Conservation (phyloP, 1,140 invertebrate genomes). For the Cotesia typhae region DNA sequence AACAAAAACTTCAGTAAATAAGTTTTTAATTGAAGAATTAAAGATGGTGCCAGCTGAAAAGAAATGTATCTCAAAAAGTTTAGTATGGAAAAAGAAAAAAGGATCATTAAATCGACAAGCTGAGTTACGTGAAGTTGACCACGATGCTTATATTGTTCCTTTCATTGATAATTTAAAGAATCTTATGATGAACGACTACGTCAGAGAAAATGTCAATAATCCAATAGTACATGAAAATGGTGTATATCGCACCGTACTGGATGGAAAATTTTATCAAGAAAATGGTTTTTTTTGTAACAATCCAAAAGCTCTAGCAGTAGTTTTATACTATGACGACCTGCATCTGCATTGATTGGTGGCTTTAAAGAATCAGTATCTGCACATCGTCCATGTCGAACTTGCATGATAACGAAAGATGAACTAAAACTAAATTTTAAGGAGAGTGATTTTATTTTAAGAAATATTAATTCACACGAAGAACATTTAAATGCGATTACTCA, state of each 20-base stretch:
- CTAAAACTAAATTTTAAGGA: constrained; percentile 25
- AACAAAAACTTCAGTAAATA: constrained; percentile 24
- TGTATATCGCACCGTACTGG: constrained; percentile 32
- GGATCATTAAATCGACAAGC: neutral
- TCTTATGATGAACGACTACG: constrained; percentile 37
- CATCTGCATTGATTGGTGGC: constrained; percentile 36
- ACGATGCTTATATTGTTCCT: constrained; percentile 36
- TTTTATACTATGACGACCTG: constrained; percentile 44
- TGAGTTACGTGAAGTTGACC: constrained; percentile 17
- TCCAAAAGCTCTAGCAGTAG: constrained; percentile 37
- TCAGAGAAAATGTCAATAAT: constrained; percentile 29
- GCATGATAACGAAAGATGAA: constrained; percentile 32
- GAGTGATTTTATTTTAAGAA: constrained; percentile 22
- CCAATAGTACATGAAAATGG: constrained; percentile 3
- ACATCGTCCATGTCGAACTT: constrained; percentile 35
- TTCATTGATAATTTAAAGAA: constrained; percentile 37
- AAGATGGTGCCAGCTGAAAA: constrained; percentile 25
- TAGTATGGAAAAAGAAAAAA: constrained; percentile 24
- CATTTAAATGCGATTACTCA: constrained; percentile 27
- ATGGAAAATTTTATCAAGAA: constrained; percentile 38
- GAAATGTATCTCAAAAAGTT: neutral
- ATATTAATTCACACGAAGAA: constrained; percentile 29
- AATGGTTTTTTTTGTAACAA: constrained; percentile 39
- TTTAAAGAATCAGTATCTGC: constrained; percentile 41
- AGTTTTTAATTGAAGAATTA: constrained; percentile 22